Conservation (phyloP, 2,888 invertebrate genomes). For the Agrotis segetum region DNA sequence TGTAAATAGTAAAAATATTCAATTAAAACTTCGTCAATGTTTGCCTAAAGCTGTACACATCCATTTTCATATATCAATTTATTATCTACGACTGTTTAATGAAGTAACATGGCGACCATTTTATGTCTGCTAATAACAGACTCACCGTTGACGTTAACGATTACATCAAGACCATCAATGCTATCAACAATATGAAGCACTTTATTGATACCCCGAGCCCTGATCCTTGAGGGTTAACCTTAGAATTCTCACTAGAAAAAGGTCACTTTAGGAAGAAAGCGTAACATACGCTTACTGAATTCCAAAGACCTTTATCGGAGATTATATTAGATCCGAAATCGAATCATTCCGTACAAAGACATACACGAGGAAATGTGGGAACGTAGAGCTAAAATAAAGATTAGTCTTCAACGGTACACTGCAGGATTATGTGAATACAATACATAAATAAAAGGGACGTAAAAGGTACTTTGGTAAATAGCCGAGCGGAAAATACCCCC, state of each 20-base stretch:
- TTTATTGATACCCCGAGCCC: slow-evolving; percentile 36
- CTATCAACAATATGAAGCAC: slow-evolving; percentile 45
- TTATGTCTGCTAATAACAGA: slow-evolving; percentile 52
- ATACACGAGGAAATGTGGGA: slow-evolving; percentile 51
- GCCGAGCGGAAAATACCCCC: slow-evolving; percentile 65
- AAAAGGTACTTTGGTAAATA: slow-evolving; percentile 67
- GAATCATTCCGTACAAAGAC: slow-evolving; percentile 65
- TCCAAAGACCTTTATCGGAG: slow-evolving; percentile 63
- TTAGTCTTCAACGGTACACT: slow-evolving; percentile 50
- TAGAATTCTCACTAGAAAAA: slow-evolving; percentile 51
- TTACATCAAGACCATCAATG: slow-evolving; percentile 42
- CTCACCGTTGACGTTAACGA: slow-evolving; percentile 37
- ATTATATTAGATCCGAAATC: slow-evolving; percentile 67
- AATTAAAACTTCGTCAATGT: slow-evolving; percentile 37
- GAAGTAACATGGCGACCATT: slow-evolving; percentile 34
- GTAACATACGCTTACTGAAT: slow-evolving; percentile 64
- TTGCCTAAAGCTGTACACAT: slow-evolving; percentile 20
- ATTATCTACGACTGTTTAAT: slow-evolving; percentile 19
- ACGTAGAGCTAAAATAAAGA: slow-evolving; percentile 55
- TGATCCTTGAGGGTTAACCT: slow-evolving; percentile 37
- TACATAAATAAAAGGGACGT: slow-evolving; percentile 64
- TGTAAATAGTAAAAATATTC: slow-evolving; percentile 33
- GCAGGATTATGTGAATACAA: slow-evolving; percentile 63
- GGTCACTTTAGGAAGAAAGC: slow-evolving; percentile 59
- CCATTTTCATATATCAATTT: slow-evolving; percentile 26